These are phyloP conservation scores for Hirtodrosophila confusa DNA, from an alignment of 2,888 invertebrate genomes.

Conservation along the genomic window DNA sequence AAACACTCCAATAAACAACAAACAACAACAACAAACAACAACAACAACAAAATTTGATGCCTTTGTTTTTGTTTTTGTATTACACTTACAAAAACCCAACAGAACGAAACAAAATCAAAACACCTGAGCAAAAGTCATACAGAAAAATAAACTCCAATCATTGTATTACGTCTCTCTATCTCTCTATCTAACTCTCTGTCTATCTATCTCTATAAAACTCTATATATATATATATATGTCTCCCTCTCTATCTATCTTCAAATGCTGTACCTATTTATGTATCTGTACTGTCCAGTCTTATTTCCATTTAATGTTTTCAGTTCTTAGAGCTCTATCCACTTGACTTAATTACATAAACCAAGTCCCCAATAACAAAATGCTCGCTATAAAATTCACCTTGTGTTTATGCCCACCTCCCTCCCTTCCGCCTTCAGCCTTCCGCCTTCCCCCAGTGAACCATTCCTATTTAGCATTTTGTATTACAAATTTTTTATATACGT, in stretches of 20 bases:
- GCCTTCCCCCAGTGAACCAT: background rate
- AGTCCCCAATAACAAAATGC: slow-evolving; percentile 34
- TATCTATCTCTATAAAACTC: slow-evolving; percentile 37
- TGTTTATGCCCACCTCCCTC: slow-evolving; percentile 32
- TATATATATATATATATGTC: slow-evolving; percentile 27
- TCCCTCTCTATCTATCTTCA: slow-evolving; percentile 35
- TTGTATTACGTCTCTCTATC: too few species aligned
- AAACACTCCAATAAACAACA: slow-evolving; percentile 18
- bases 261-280: slow-evolving; percentile 23
- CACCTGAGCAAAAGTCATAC: slow-evolving; percentile 52
- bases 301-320: slow-evolving; percentile 15
- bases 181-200: slow-evolving; percentile 34
- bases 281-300: slow-evolving; percentile 36
- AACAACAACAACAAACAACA: slow-evolving; percentile 22
- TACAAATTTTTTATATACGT: slow-evolving; percentile 32
- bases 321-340: slow-evolving; percentile 13
- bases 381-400: slow-evolving; percentile 50
- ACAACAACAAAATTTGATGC: slow-evolving; percentile 43
- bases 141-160: slow-evolving; percentile 14
- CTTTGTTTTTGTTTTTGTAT: slow-evolving; percentile 40
- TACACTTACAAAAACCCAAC: slow-evolving; percentile 29
- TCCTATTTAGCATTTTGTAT: slow-evolving; percentile 64
- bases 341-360: slow-evolving; percentile 24
- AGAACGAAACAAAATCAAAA: slow-evolving; percentile 32
- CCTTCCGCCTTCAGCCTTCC: background rate